Conservation (phyloP, 2,888 invertebrate genomes). For the Agrypnus murinus region DNA sequence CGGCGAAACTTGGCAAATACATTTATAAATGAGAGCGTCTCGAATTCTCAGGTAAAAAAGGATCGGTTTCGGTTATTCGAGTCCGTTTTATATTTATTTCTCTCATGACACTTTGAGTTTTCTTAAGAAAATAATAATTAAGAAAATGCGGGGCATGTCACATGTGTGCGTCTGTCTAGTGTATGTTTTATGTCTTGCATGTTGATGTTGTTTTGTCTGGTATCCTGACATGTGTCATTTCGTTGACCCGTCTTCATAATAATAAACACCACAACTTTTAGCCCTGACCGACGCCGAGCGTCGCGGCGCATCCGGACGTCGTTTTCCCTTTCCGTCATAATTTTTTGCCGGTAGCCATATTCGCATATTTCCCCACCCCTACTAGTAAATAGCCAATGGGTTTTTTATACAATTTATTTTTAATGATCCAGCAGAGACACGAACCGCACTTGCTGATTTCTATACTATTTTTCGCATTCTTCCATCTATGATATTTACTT, state of each 20-base stretch:
- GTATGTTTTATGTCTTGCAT: constrained; percentile 43
- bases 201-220: constrained; percentile 46
- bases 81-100: constrained; percentile 14
- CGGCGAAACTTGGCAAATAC: constrained; percentile 47
- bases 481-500: constrained; percentile 56
- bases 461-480: constrained; percentile 46
- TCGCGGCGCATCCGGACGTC: constrained; percentile 52
- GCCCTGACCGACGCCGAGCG: constrained; percentile 52
- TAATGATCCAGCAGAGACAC: constrained; percentile 64
- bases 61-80: not conserved
- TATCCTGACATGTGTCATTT: constrained; percentile 45
- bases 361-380: constrained; percentile 61
- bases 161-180: constrained; percentile 21
- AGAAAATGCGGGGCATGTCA: constrained; percentile 16
- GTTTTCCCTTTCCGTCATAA: constrained; percentile 63
- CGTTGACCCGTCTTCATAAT: constrained; percentile 46
- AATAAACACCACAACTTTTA: constrained; percentile 38
- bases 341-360: constrained; percentile 65
- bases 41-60: constrained; percentile 56
- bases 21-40: constrained; percentile 57
- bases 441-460: constrained; percentile 53
- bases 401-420: constrained; percentile 66
- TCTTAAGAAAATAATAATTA: constrained; percentile 5
- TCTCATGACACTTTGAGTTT: not conserved
- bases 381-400: constrained; percentile 65